These are phyloP conservation scores for Oreochromis niloticus DNA, from an alignment of 2,113 vertebrate species.

Conservation along the genomic window DNA sequence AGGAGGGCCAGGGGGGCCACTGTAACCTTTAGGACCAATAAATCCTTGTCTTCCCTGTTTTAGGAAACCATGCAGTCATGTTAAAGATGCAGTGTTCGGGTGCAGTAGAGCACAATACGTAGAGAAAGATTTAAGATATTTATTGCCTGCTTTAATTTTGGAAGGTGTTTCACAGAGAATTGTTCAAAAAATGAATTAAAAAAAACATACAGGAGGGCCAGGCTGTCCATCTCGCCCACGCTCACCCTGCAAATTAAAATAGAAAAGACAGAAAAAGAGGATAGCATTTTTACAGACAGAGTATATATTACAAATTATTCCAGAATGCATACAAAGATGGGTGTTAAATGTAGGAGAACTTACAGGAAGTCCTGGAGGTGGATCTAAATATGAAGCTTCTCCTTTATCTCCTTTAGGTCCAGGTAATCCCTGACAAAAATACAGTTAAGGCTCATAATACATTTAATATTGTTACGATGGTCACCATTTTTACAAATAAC, in stretches of 20 bases:
- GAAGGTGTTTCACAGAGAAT: background rate
- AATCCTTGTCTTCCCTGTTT: constrained; percentile 37
- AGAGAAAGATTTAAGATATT: background rate
- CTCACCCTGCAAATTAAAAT: constrained; percentile 28
- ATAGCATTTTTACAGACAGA: background rate
- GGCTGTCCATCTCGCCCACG: background rate
- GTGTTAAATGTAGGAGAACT: background rate
- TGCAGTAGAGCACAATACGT: background rate
- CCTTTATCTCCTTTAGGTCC: constrained; percentile 82
- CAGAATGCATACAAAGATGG: background rate
- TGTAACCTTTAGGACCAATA: constrained; percentile 8
- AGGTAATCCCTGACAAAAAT: constrained; percentile 59
- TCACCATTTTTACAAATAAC: background rate
- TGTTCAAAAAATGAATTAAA: background rate
- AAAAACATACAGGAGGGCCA: constrained; percentile 30
- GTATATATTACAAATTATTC: background rate
- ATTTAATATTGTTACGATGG: background rate
- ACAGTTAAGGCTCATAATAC: background rate
- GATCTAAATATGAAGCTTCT: constrained; percentile 48
- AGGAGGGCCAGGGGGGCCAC: background rate
- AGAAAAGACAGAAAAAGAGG: background rate
- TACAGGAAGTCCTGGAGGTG: constrained; percentile 32
- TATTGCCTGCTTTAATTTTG: background rate
- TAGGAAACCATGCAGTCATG: background rate
- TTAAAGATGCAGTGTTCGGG: background rate